phyloP scores from a whole-genome alignment of 2,888 invertebrate genomes.

The Nephrotoma guestfalica region DNA sequence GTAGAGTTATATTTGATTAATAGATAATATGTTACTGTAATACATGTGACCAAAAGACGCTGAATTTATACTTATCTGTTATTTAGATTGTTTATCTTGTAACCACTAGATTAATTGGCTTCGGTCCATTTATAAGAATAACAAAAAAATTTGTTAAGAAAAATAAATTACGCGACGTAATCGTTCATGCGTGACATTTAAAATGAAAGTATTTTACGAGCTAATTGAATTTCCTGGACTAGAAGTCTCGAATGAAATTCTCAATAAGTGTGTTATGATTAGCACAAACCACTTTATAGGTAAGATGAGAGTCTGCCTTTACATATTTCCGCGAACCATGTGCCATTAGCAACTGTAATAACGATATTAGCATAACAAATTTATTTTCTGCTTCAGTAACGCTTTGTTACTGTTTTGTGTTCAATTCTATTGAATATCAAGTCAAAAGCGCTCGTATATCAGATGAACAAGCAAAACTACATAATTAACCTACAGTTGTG shows the following conservation, averaged over 20 bases:
- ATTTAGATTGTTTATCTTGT: no score
- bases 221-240: neutral
- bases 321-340: neutral
- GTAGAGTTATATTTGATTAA: neutral
- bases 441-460: neutral
- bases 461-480: neutral
- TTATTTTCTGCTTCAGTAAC: neutral
- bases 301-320: neutral
- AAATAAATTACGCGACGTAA: neutral
- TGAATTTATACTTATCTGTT: neutral
- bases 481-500: neutral
- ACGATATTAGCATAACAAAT: neutral
- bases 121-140: neutral
- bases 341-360: neutral
- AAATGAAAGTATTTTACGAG: neutral
- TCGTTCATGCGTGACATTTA: neutral
- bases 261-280: neutral
- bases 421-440: neutral
- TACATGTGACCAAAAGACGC: neutral
- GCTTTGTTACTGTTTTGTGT: neutral
- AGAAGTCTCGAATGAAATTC: neutral
- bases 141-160: neutral
- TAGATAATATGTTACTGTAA: neutral
- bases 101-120: neutral
- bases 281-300: neutral